A percentile compares a stretch with the other conserved stretches of the same genome.
Evolutionary conservation across 2,113 vertebrate genomes (phyloP).

Genomic region (Hystrix cristata): DNA sequence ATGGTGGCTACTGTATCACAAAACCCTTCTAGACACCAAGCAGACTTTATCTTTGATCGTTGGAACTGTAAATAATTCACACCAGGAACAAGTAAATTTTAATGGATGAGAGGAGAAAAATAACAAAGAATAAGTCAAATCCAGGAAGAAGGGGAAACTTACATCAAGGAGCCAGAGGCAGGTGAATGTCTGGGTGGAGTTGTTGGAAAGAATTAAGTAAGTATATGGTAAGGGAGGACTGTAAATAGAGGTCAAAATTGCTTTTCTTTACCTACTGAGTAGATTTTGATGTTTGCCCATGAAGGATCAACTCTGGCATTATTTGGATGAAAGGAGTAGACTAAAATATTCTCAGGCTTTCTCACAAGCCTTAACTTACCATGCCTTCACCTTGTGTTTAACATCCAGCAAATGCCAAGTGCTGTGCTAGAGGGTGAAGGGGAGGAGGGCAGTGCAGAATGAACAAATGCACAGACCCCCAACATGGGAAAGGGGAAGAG

Average conservation of each 20-base stretch:
- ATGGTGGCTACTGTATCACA: background rate
- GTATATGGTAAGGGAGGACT: background rate
- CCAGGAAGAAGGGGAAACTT: background rate
- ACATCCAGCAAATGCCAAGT: background rate
- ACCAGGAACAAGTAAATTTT: background rate
- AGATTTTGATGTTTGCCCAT: background rate
- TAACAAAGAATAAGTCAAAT: conserved; percentile 1
- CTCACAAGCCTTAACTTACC: background rate
- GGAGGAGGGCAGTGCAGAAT: background rate
- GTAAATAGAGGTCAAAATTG: background rate
- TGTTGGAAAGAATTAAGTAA: background rate
- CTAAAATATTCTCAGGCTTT: background rate
- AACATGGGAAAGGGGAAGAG: background rate
- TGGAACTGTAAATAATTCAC: background rate
- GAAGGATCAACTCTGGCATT: background rate
- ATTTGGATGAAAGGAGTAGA: conserved; percentile 16
- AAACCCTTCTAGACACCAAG: background rate
- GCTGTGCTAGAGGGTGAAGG: background rate
- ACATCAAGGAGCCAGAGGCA: background rate
- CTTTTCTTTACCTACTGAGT: background rate
- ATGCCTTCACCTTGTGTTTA: background rate
- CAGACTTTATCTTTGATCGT: background rate
- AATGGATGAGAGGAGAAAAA: background rate
- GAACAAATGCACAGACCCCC: background rate
- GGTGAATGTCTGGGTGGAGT: background rate